phyloP scores from a whole-genome alignment of 2,113 vertebrate genomes.

The Suricata suricatta region DNA sequence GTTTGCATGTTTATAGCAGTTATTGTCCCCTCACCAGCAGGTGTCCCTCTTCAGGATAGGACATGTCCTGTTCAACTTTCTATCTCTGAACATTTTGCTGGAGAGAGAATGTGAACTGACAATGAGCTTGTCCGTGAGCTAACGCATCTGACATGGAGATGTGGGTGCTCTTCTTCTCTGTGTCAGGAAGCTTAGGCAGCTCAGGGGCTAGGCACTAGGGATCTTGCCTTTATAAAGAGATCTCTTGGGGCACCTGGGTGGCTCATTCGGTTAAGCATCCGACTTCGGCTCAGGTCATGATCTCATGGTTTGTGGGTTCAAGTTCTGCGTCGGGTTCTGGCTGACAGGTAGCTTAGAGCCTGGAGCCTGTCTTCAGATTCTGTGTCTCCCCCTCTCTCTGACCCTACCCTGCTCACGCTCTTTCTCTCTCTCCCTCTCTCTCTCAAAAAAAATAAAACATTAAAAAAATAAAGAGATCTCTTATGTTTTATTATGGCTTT shows the following conservation, averaged over 20 bases:
- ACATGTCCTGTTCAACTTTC: background rate
- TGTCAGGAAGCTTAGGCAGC: background rate
- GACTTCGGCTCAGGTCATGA: too few species aligned
- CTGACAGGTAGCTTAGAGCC: too few species aligned
- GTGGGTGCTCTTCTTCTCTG: accelerated
- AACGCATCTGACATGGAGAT: background rate
- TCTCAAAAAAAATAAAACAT: too few species aligned
- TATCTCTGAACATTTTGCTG: background rate
- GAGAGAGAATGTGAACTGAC: background rate
- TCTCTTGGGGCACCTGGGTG: background rate
- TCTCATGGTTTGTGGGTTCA: too few species aligned
- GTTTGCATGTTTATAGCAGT: background rate
- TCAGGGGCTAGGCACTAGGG: background rate
- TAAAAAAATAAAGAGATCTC: background rate
- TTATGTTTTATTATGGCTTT: background rate
- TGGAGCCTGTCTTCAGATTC: too few species aligned
- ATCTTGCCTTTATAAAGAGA: too few species aligned
- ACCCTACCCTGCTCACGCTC: too few species aligned
- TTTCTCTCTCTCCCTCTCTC: too few species aligned
- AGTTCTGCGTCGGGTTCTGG: too few species aligned
- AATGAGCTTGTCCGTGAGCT: background rate
- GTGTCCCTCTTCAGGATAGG: background rate
- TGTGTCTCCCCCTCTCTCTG: too few species aligned
- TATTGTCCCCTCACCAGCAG: background rate
- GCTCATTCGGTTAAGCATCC: too few species aligned